These are phyloP conservation scores for Scophthalmus maximus DNA, from an alignment of 2,113 vertebrate genomes.

Conservation along the genomic window DNA sequence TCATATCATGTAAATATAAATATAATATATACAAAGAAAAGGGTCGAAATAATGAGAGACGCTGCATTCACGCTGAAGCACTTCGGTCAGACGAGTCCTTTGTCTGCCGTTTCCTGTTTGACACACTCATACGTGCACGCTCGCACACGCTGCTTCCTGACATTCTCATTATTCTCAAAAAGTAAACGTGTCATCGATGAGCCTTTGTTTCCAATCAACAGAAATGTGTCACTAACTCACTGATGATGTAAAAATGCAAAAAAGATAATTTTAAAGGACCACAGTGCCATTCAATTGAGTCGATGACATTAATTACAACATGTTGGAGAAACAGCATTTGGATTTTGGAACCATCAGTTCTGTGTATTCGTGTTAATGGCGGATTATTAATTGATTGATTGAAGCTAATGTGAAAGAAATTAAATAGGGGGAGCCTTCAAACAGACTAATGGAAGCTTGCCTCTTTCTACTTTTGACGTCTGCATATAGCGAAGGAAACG, in stretches of 20 bases:
- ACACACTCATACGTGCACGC: neutral
- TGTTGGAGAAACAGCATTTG: conserved; percentile 19
- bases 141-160: conserved; percentile 18
- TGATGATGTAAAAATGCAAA: conserved; percentile 20
- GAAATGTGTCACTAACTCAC: conserved; percentile 9
- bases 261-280: too few species aligned
- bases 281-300: conserved; percentile 9
- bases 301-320: conserved; percentile 44
- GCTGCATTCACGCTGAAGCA: neutral
- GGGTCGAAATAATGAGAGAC: conserved; percentile 10
- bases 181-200: conserved; percentile 52
- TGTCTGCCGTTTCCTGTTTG: conserved; percentile 57
- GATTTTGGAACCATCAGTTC: conserved; percentile 13
- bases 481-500: neutral
- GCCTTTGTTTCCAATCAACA: conserved; percentile 41
- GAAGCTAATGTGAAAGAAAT: conserved; percentile 9
- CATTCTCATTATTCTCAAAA: conserved; percentile 49
- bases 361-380: neutral
- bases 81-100: conserved; percentile 18
- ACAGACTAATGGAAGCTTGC: neutral
- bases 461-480: neutral
- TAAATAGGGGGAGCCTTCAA: neutral
- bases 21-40: neutral
- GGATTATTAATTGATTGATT: neutral
- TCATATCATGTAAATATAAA: too few species aligned